Base-by-base conservation (phyloP, 2,888 invertebrate genomes). In the Neria commutata region DNA sequence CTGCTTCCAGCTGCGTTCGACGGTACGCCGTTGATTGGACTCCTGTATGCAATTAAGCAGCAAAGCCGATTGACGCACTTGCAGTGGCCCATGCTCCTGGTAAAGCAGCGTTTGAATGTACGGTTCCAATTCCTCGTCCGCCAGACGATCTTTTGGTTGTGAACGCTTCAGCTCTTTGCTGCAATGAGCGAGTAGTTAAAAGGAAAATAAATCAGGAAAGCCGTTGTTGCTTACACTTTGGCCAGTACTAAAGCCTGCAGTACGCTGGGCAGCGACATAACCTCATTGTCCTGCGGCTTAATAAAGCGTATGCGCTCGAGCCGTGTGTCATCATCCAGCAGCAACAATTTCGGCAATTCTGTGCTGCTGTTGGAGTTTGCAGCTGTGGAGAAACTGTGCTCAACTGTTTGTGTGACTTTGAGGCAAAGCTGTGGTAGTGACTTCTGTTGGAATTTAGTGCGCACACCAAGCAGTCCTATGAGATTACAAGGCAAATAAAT, bases 1-100 rank as follows among this genome's bases (percentile, higher is more conserved):
- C 81, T 97, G 97, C 75, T 88, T 85, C 86, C 97, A 87, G 21
- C 95, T 89, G 37, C 98, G 85, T 76, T 97, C 96, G 14, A 96
- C 89, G 0, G 93, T 91, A 56, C 97, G 86, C 56, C 89, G 88
- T 70, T 91, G 89, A 49, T 84, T 85, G 0, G 88, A 86, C 79
- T 98, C 96, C 53, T 94, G 80, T 59, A 86, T 85, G 67, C 93
- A 92, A 54, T 97, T 86, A 14, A 89, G 83, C 1, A 91, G 83
- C 19, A 98, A 81, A 0, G 93, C 88, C 0, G 89, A 86, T 34
- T 90, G 86, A 52, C 93, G 88, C 1, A 95, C 85, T 40, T 89
- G 82, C 90, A 97, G 94, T 33, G 89, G 86, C 0, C 89, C 88
- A 51, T 85, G 85, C 58, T 89, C 87, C 69, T 89, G 88, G 5